Evolutionary conservation across 2,888 invertebrate genomes (phyloP), one percentile per base, ranked within the genome.

Genomic region (Agrotis ipsilon): DNA sequence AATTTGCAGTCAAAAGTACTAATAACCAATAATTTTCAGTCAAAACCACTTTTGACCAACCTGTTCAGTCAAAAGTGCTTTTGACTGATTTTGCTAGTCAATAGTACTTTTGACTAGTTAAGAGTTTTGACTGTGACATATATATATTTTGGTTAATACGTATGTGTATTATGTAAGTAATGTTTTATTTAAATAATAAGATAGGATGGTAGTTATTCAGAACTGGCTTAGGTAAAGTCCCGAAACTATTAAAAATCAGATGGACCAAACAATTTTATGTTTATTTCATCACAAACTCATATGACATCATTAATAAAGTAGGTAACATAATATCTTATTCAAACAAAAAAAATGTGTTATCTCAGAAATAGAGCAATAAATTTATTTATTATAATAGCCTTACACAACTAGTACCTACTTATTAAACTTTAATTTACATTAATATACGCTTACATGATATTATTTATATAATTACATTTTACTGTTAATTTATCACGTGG

Each of bases 401-500:
- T 92, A 90, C 67, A 74, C 81, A 82, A 86, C 78, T 88, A 89
- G 70, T 80, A 79, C 86, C 90, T 90, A 82, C 86, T 90, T 90
- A 82, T 85, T 87, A 72, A 89, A 82, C 67, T 89, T 90, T 88
- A 91, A 90, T 92, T 91, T 92, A 94, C 89, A 92, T 88, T 90
- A 87, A 86, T 85, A 85, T 88, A 86, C 67, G 76, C 83, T 78
- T 85, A 85, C 64, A 77, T 73, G 73, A 78, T 71, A 76, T 74
- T 86, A 83, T 89, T 90, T 91, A 91, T 83, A 90, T 88, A 91
- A 88, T 87, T 90, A 93, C 86, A 91, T 87, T 92, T 91, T 87
- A 91, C 88, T 92, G 90, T 90, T 91, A 91, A 85, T 92, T 92
- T 94, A 95, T 95, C 95, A 95, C 95, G 95, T 94, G 93, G 94